Conservation (phyloP, 2,888 invertebrate genomes). For the Phaedon cochleariae region DNA sequence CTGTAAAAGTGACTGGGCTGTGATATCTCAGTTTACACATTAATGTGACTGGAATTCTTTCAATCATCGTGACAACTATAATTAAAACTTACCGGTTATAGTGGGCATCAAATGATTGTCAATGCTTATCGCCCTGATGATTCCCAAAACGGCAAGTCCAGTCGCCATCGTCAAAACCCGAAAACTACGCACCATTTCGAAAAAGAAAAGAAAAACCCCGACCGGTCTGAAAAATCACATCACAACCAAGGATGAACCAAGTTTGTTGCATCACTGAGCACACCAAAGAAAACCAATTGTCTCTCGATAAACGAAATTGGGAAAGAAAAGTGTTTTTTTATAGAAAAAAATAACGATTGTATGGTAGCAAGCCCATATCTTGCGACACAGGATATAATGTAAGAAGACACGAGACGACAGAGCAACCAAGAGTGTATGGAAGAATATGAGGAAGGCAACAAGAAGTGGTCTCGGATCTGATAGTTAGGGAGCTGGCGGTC, state of each 20-base stretch:
- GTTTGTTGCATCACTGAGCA: slow-evolving; percentile 15
- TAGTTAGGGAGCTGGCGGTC: too few species aligned
- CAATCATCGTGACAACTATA: slow-evolving; percentile 3
- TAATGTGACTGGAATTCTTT: background rate
- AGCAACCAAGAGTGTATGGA: background rate
- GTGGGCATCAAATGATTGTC: slow-evolving; percentile 62
- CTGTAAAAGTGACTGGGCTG: too few species aligned
- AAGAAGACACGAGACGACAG: background rate
- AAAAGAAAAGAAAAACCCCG: background rate
- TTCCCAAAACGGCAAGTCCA: slow-evolving; percentile 46
- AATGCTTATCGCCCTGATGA: slow-evolving; percentile 56
- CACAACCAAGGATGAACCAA: background rate
- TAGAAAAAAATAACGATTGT: slow-evolving; percentile 17
- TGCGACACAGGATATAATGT: slow-evolving; percentile 21
- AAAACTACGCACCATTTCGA: slow-evolving; percentile 26
- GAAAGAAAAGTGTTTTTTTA: background rate
- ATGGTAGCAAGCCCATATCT: slow-evolving; percentile 27
- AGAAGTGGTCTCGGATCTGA: background rate
- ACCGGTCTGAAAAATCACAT: background rate
- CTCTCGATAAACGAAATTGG: background rate
- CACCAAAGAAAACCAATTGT: background rate
- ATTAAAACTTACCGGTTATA: slow-evolving; percentile 60
- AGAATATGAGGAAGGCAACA: background rate
- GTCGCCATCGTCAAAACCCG: slow-evolving; percentile 37
- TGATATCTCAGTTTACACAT: too few species aligned